Evolutionary conservation across 2,888 invertebrate species (phyloP), one percentile per base, ranked within the genome.

Genomic region (Gonocerus acuteangulatus): DNA sequence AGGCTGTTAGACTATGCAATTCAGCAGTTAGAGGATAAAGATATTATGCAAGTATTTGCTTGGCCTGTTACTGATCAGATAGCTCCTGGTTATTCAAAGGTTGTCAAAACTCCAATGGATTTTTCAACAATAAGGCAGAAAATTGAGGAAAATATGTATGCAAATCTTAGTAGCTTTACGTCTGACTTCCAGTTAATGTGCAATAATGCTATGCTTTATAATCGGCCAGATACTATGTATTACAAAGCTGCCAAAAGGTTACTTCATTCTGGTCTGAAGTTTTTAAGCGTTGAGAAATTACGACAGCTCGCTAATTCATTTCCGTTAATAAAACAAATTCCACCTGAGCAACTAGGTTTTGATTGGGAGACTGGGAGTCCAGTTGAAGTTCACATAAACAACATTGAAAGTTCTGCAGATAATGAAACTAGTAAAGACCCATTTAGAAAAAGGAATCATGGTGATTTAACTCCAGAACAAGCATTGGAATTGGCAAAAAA

Each of bases 51-150:
- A 72, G 96, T 95, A 75, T 99, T 99, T 72, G 94, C 94, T 0
- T 95, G 92, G 89, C 96, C 95, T 0, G 95, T 96, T 0, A 95
- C 94, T 42, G 95, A 96, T 73, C 87, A 86, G 71, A 95, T 96
- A 69, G 97, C 97, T 0, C 96, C 96, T 0, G 92, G 91, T 0
- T 95, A 95, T 75, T 94, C 94, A 0, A 83, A 83, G 36, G 90
- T 96, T 54, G 96, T 97, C 58, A 82, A 81, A 34, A 80, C 83
- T 64, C 95, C 95, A 0, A 95, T 95, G 96, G 97, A 97, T 76
- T 94, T 97, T 72, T 92, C 90, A 58, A 93, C 95, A 0, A 96
- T 99, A 78, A 86, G 89, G 64, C 86, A 87, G 70, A 95, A 95
- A 76, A 90, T 95, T 65, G 94, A 95, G 67, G 89, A 89, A 59